Evolutionary conservation across 37 sponge, comb jelly and placozoan species (phyloP).

Genomic region (Aphrocallistes beatrix): DNA sequence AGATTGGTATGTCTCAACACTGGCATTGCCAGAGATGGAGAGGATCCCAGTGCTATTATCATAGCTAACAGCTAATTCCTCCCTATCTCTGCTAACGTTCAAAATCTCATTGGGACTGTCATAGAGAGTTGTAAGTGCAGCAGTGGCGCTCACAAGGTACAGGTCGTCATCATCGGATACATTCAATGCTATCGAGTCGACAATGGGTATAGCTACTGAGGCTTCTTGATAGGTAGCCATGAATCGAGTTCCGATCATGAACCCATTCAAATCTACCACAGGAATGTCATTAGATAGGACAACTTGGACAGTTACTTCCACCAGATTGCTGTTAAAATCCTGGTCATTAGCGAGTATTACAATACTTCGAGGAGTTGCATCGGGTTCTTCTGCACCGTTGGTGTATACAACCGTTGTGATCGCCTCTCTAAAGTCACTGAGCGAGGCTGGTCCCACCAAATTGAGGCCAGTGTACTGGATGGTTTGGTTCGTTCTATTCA

Average conservation of each 20-base stretch:
- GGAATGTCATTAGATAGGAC: constrained; percentile 52
- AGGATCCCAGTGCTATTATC: constrained; percentile 30
- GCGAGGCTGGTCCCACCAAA: constrained; percentile 51
- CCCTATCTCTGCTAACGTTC: neutral
- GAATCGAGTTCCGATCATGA: constrained; percentile 20
- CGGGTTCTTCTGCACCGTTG: constrained; percentile 63
- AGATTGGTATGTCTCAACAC: constrained; percentile 40
- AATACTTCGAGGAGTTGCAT: constrained; percentile 24
- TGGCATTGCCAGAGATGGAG: constrained; percentile 32
- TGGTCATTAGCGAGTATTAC: constrained; percentile 41
- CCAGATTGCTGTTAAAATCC: constrained; percentile 22
- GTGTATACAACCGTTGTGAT: constrained; percentile 48
- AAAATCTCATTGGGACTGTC: constrained; percentile 47
- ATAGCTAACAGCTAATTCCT: constrained; percentile 34
- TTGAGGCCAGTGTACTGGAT: constrained; percentile 21
- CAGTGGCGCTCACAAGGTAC: constrained; percentile 21
- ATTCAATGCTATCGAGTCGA: constrained; percentile 26
- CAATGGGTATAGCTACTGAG: constrained; percentile 40
- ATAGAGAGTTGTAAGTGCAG: constrained; percentile 29
- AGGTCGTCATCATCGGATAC: constrained; percentile 51
- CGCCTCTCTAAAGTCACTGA: constrained; percentile 48
- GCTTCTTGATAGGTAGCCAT: constrained; percentile 64
- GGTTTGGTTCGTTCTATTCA: neutral
- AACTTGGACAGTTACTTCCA: constrained; percentile 29
- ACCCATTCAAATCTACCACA: constrained; percentile 55